These are phyloP conservation scores for Metaphire vulgaris DNA, from an alignment of 1,140 invertebrate species.

Conservation along the genomic window DNA sequence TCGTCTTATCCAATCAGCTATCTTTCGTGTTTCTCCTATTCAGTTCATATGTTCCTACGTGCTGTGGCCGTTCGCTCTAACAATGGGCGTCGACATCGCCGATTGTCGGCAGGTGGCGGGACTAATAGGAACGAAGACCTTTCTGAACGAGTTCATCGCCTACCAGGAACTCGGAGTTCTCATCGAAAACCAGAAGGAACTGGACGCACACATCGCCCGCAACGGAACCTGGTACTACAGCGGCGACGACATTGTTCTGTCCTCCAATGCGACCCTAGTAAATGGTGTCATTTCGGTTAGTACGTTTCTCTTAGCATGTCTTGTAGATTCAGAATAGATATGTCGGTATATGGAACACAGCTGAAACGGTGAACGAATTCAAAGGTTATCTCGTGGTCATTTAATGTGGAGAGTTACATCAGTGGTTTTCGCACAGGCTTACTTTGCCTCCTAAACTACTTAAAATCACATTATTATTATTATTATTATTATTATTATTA, in stretches of 20 bases:
- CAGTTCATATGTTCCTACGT: conserved; percentile 37
- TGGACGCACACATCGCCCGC: conserved; percentile 3
- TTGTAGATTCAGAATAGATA: no score
- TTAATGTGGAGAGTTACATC: no score
- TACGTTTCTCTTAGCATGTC: no score
- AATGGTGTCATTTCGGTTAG: conserved; percentile 16
- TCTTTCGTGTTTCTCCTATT: not conserved
- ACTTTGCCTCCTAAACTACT: no score
- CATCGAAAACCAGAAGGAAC: conserved; percentile 37
- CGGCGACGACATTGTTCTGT: conserved; percentile 10
- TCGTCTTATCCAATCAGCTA: not conserved
- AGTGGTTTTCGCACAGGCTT: no score
- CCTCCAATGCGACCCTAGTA: not conserved
- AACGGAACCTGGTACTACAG: not conserved
- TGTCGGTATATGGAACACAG: no score
- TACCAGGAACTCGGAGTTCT: conserved; percentile 40
- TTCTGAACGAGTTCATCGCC: conserved; percentile 49
- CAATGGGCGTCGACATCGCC: conserved; percentile 38
- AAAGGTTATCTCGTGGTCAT: no score
- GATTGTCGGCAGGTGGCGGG: conserved; percentile 38
- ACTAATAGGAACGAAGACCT: conserved; percentile 45
- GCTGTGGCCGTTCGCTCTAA: conserved; percentile 38
- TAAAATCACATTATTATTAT: no score
- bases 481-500: no score
- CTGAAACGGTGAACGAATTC: no score